Evolutionary conservation across 2,113 vertebrate species (phyloP), one percentile per base, ranked within the genome.

Genomic region (Symphodus melops): DNA sequence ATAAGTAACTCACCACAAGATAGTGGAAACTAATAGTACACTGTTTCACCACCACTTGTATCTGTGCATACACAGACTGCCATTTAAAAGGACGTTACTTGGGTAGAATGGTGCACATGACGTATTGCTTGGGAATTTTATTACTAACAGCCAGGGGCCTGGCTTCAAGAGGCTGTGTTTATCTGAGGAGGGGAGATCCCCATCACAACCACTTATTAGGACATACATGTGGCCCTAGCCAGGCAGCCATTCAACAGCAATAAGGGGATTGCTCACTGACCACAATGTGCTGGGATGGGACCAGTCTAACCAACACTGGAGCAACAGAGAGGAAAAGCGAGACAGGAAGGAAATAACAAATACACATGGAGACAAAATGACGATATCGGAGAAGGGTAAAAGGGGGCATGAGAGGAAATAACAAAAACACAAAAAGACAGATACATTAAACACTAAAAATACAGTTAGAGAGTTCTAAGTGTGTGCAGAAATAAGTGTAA

Each of bases 161-260:
- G 89, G 86, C 85, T 86, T 75, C 51, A 33, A 51, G 36, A 44
- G 74, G 57, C 85, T 73, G 82, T 88, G 87, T 92, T 91, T 90
- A 90, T 91, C 89, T 87, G 84, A 64, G 70, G 68, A 85, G 65
- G 82, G 89, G 85, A 87, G 89, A 89, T 88, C 87, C 91, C 89
- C 89, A 91, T 90, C 88, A 88, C 68, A 89, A 89, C 88, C 88
- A 85, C 87, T 91, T 91, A 90, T 92, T 87, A 89, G 88, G 76
- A 92, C 84, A 85, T 83, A 91, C 85, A 82, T 91, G 85, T 80
- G 85, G 88, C 83, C 67, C 86, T 66, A 86, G 86, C 82, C 80
- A 88, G 87, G 87, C 86, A 87, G 83, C 83, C 66, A 65, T 84
- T 89, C 88, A 89, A 89, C 72, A 84, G 82, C 79, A 91, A 86